Evolutionary conservation across 1,140 invertebrate genomes (phyloP).

Genomic region (Mamestra configurata): DNA sequence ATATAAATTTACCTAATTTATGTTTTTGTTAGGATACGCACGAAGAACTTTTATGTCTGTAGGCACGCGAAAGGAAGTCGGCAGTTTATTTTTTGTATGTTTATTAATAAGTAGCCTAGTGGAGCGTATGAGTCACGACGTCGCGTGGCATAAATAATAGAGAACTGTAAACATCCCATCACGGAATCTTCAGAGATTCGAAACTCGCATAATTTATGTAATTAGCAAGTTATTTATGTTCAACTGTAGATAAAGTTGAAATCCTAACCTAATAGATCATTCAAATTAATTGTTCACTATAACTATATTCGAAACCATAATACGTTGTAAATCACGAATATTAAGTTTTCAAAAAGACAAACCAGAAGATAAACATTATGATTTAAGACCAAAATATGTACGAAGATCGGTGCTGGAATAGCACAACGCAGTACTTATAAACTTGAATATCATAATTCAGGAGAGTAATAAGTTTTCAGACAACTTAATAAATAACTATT

Average conservation of each 20-base stretch:
- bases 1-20: constrained; percentile 87
- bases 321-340: background rate
- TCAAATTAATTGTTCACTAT: background rate
- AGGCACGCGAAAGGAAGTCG: constrained; percentile 85
- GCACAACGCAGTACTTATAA: constrained; percentile 23
- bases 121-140: constrained; percentile 76
- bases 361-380: background rate
- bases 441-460: constrained; percentile 18
- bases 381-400: background rate
- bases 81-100: constrained; percentile 81
- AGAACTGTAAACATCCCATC: constrained; percentile 77
- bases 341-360: constrained; percentile 17
- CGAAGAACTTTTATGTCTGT: constrained; percentile 85
- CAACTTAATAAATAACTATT: constrained; percentile 68
- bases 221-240: constrained; percentile 29
- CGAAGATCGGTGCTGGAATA: constrained; percentile 4
- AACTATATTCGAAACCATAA: constrained; percentile 1
- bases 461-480: constrained; percentile 58
- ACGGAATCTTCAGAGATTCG: constrained; percentile 66
- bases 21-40: constrained; percentile 86
- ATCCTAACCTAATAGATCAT: constrained; percentile 8
- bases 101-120: constrained; percentile 78
- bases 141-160: constrained; percentile 75
- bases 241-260: constrained; percentile 11
- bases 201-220: constrained; percentile 25